phyloP scores from a whole-genome alignment of 2,888 invertebrate genomes.

The Orthosia incerta region DNA sequence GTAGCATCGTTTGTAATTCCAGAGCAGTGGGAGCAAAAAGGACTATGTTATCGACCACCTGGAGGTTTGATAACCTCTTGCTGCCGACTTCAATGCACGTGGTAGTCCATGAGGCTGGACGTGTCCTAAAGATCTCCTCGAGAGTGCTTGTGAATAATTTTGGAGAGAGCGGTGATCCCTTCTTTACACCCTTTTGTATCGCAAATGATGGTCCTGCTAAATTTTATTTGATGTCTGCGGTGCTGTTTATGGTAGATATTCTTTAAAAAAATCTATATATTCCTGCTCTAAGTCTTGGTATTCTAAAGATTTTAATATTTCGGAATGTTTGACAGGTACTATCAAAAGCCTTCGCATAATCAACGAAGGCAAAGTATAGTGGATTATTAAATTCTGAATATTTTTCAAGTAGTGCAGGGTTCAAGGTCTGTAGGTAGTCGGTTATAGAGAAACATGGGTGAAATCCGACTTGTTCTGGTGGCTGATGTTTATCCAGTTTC shows the following conservation, averaged over 20 bases:
- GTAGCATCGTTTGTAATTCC: too few species aligned
- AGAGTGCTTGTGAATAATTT: background rate
- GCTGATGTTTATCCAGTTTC: background rate
- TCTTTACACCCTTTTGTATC: background rate
- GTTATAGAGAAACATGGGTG: background rate
- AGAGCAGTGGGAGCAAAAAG: too few species aligned
- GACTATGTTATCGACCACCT: too few species aligned
- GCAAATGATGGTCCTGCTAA: too few species aligned
- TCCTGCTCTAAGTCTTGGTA: background rate
- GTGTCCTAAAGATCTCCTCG: background rate
- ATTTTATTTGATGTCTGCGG: too few species aligned
- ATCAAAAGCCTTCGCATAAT: background rate
- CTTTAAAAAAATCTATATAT: too few species aligned
- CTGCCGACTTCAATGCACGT: too few species aligned
- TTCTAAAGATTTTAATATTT: background rate
- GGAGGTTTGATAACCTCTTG: too few species aligned
- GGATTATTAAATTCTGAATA: too few species aligned
- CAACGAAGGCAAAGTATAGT: background rate
- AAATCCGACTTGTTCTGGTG: constrained; percentile 4
- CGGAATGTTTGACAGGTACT: background rate
- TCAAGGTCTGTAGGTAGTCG: too few species aligned
- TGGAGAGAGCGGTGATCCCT: background rate
- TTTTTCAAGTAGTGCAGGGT: background rate
- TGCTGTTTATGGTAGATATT: too few species aligned
- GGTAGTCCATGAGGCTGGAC: background rate